phyloP scores from a whole-genome alignment of 2,113 vertebrate species.

The Bubalus kerabau region DNA sequence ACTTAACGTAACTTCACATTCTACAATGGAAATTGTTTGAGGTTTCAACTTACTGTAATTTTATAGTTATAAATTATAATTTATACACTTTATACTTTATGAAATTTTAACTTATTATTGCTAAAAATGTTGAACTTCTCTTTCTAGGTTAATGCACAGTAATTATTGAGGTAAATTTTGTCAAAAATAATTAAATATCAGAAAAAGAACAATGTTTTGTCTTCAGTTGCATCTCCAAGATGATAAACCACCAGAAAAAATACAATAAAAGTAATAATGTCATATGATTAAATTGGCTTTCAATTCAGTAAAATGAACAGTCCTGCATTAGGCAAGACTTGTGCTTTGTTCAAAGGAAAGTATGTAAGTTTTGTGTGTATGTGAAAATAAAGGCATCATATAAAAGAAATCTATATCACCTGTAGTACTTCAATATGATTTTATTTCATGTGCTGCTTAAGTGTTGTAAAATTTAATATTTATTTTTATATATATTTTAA shows the following conservation, averaged over 20 bases:
- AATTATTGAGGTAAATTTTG: background rate
- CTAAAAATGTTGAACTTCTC: background rate
- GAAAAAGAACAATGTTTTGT: background rate
- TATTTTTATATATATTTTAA: background rate
- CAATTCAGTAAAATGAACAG: background rate
- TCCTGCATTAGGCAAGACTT: background rate
- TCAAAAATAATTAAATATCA: background rate
- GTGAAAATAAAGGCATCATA: background rate
- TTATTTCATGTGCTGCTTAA: background rate
- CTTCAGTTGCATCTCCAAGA: background rate
- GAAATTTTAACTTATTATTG: background rate
- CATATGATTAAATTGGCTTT: background rate
- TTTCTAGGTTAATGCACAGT: background rate
- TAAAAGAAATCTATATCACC: background rate
- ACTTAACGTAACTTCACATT: background rate
- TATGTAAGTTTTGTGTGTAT: background rate
- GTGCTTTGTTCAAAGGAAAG: background rate
- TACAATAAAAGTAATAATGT: background rate
- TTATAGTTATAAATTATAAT: background rate
- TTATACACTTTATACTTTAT: background rate
- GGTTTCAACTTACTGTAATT: background rate
- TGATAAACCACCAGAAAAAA: background rate
- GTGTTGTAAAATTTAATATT: background rate
- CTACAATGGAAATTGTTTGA: background rate
- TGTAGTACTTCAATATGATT: background rate